These are phyloP conservation scores for Theonella swinhoei DNA, from an alignment of 37 sponge, comb jelly and placozoan genomes.

Conservation along the genomic window DNA sequence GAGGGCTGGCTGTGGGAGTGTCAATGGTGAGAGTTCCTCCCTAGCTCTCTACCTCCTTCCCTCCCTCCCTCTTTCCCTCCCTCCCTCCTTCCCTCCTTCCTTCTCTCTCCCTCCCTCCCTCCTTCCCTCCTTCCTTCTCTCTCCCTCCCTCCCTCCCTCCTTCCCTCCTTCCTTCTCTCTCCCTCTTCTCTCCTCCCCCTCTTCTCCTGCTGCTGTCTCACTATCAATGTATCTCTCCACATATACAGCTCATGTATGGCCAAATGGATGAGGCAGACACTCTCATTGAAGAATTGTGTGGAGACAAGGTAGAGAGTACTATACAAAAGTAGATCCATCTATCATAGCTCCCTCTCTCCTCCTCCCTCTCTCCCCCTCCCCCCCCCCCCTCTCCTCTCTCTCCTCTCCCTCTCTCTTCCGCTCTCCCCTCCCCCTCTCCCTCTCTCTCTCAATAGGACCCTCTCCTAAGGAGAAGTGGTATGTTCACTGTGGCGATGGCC, in stretches of 20 bases:
- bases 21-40: conserved; percentile 72
- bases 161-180: no score
- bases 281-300: conserved; percentile 76
- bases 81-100: no score
- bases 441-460: conserved; percentile 69
- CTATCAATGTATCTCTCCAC: neutral
- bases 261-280: conserved; percentile 91
- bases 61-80: no score
- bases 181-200: neutral
- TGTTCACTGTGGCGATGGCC: conserved; percentile 95
- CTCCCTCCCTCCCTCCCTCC: neutral
- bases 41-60: no score
- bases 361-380: neutral
- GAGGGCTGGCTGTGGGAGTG: conserved; percentile 95
- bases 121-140: neutral
- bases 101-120: neutral
- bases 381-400: neutral
- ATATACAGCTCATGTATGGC: conserved; percentile 81
- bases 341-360: no score
- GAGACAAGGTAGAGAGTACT: conserved; percentile 62
- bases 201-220: neutral
- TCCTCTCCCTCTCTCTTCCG: neutral
- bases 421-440: neutral
- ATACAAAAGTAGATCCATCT: neutral
- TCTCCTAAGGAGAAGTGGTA: conserved; percentile 82